phyloP scores from a whole-genome alignment of 2,888 invertebrate genomes.

The Cenopis cana region DNA sequence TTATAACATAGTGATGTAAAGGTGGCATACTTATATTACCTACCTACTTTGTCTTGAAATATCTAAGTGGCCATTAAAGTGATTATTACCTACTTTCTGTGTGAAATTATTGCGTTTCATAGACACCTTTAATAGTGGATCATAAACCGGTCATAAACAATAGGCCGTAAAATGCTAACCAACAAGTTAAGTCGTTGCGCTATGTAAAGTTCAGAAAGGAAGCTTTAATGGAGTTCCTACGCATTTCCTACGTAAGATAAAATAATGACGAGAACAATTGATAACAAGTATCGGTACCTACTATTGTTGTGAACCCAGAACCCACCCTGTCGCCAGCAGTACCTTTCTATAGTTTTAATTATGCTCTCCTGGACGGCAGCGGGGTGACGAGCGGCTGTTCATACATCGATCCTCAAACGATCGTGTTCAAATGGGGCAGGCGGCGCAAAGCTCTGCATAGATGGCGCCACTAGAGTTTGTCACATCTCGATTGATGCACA shows the following conservation, averaged over 20 bases:
- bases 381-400: too few species aligned
- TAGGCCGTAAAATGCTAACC: slow-evolving; percentile 30
- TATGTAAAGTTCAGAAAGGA: slow-evolving; percentile 18
- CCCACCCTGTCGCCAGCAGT: not conserved
- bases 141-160: slow-evolving; percentile 34
- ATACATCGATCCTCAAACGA: too few species aligned
- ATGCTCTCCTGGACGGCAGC: too few species aligned
- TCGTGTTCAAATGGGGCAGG: too few species aligned
- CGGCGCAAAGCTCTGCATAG: too few species aligned
- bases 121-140: slow-evolving; percentile 35
- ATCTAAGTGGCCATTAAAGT: slow-evolving; percentile 10
- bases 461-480: too few species aligned
- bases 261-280: not conserved
- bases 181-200: slow-evolving; percentile 15
- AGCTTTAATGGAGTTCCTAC: not conserved
- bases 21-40: not conserved
- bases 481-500: too few species aligned
- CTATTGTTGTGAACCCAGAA: too few species aligned
- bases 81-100: slow-evolving; percentile 13
- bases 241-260: slow-evolving; percentile 1
- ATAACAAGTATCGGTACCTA: not conserved
- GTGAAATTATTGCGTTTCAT: slow-evolving; percentile 24
- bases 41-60: slow-evolving; percentile 9
- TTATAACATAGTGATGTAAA: not conserved
- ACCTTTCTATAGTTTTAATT: too few species aligned